Evolutionary conservation across 2,113 vertebrate species (phyloP), one percentile per base, ranked within the genome.

Genomic region (Pithys albifrons): DNA sequence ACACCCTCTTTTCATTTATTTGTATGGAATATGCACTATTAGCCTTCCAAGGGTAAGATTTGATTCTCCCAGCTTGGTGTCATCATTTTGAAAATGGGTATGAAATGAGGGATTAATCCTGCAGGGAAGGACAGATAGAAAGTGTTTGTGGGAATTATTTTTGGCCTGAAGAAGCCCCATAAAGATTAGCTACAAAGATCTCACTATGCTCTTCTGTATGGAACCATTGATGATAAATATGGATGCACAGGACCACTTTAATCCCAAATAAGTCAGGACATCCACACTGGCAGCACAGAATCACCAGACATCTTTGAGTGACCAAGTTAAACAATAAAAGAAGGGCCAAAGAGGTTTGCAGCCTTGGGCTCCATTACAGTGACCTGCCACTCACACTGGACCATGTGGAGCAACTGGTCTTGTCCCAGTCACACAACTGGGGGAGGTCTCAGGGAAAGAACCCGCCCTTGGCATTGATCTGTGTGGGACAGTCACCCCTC

Each of bases 141-240:
- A n/a, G 88, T 95, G 80, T 95, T 95, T 92, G 86, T 81, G 91
- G 76, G 84, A 93, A 95, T 84, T 95, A 91, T 93, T 93, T 97
- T 95, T 93, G 91, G 94, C 83, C 76, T 89, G 64, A 93, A 89
- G 78, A 72, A 93, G 81, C 73, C 92, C 81, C 81, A 57, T 77
- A 82, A 91, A 88, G 72, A 88, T 95, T 84, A 88, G 37, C 74
- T 90, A 94, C 88, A 92, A 91, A 84, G 93, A 77, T 86, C 48
- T 91, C 59, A 81, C 72, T 92, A 17, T 93, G 37, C 35, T 72
- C 18, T 79, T 93, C 92, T 94, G 52, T 91, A 33, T 90, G 59
- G 76, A 92, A 78, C n/a, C 80, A 80, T 58, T 88, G 85, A 90
- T 83, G 79, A 88, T 73, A 94, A 94, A 92, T 83, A 74, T 29